Evolutionary conservation across 2,797 vertebrate species (phyloP), one percentile per base, ranked within the genome.

Genomic region (Sus cebifrons): DNA sequence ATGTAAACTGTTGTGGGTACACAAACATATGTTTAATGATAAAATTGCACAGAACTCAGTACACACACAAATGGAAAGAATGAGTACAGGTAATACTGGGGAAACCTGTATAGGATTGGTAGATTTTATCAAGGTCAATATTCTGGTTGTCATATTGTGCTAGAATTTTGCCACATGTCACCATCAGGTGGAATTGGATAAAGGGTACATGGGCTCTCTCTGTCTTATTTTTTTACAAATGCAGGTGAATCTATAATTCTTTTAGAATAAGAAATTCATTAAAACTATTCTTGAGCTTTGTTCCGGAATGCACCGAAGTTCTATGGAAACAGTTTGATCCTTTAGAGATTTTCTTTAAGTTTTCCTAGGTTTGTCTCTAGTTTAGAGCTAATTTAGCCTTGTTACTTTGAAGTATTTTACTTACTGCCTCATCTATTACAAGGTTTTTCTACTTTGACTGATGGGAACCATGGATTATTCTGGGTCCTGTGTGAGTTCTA

Each of bases 241-340:
- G 14, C 25, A 70, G 17, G 9, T n/a, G 9, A 25, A 44, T 68
- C 52, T 90, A 36, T 89, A 90, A 40, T 79, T 89, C 11, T 77
- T 90, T 70, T 18, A 44, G 68, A 70, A 78, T 40, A 40, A 67
- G 15, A 88, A 67, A 25, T 25, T n/a, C 9, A 18, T n/a, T 70
- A 70, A 58, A 60, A 58, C 58, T n/a, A 58, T n/a, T 58, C 25
- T 60, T 90, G 52, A 90, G 75, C 32, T 90, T 70, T 70, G 25
- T 12, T 44, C 36, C 58, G 36, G 64, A 32, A 68, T 56, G 49
- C 23, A 40, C n/a, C 67, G 60, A 75, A 56, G n/a, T 89, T 74
- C 15, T 14, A 6, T 77, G 60, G 44, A 32, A 89, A 36, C 11
- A 32, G 49, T 21, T 89, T 56, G n/a, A 67, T 15, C 25, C 16